A percentile compares a stretch with the other conserved stretches of the same genome.
Evolutionary conservation across 2,888 invertebrate species (phyloP).

Genomic region (Erebia ligea): DNA sequence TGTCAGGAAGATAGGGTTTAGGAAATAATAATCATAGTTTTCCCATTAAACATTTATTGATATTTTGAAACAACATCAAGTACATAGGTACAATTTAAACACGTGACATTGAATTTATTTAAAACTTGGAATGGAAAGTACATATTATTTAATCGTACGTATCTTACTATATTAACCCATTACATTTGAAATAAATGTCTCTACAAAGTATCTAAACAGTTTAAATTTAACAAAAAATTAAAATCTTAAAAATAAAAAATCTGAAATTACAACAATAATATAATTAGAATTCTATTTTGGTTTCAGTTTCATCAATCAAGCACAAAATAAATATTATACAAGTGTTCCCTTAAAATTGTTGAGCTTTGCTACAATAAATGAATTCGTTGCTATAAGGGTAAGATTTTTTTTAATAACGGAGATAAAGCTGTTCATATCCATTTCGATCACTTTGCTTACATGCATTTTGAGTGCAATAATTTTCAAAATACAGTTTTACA

Average conservation of each 20-base stretch:
- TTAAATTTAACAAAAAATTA: conserved; percentile 9
- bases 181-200: neutral
- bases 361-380: too few species aligned
- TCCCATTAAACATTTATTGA: conserved; percentile 30
- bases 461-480: too few species aligned
- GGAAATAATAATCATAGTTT: conserved; percentile 6
- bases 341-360: neutral
- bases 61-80: conserved; percentile 19
- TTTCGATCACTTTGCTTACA: too few species aligned
- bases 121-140: conserved; percentile 8
- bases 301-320: conserved; percentile 17
- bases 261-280: conserved; percentile 8
- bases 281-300: conserved; percentile 4
- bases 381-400: too few species aligned
- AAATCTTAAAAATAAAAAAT: neutral
- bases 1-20: too few species aligned
- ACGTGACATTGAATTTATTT: neutral
- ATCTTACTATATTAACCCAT: neutral
- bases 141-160: neutral
- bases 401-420: too few species aligned
- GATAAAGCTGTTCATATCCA: too few species aligned
- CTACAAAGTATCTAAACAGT: conserved; percentile 9
- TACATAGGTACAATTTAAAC: neutral
- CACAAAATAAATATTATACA: neutral
- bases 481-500: too few species aligned